Evolutionary conservation across 2,888 invertebrate species (phyloP), one percentile per base, ranked within the genome.

Genomic region (Brachycybe producta): DNA sequence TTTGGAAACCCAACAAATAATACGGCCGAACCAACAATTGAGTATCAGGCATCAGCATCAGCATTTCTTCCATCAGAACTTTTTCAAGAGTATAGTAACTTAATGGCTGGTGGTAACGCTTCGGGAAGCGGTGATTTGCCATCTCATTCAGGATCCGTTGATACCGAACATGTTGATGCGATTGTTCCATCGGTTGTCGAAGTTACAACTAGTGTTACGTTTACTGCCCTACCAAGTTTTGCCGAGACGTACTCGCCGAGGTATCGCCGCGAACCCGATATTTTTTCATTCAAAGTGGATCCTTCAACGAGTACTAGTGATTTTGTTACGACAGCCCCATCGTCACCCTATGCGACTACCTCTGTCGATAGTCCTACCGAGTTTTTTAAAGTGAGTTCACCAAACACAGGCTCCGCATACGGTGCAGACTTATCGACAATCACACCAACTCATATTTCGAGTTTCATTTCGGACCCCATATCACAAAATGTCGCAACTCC

Each of bases 261-360:
- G 77, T 65, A 77, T 77, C 61, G 69, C 60, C 70, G 81, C 64
- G 81, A 82, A 64, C 80, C 81, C 27, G 80, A 81, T 65, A 76
- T 62, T 59, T 64, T 50, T 63, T 65, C 53, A 52, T 26, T 60
- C 64, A 21, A 59, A 72, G 61, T 72, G 73, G 61, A 71, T 64
- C 54, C 62, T 67, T 52, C 65, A 56, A 38, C 53, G 51, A 40
- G 13, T 7, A 8, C 5, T 62, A 63, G 45, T 62, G 65, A 39
- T 64, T 62, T 32, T 63, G 65, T n/a, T 65, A 65, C n/a, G 65
- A 64, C 15, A 61, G 62, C 5, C 15, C 49, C 45, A 28, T 41
- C 41, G 28, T 49, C 49, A 4, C n/a, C 49, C 30, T 34, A 41
- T 21, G 43, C 48, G 17, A 26, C 44, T 36, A 28, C 52, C 11